Conservation (phyloP, 2,113 vertebrate genomes). For the Dermatemys mawii region DNA sequence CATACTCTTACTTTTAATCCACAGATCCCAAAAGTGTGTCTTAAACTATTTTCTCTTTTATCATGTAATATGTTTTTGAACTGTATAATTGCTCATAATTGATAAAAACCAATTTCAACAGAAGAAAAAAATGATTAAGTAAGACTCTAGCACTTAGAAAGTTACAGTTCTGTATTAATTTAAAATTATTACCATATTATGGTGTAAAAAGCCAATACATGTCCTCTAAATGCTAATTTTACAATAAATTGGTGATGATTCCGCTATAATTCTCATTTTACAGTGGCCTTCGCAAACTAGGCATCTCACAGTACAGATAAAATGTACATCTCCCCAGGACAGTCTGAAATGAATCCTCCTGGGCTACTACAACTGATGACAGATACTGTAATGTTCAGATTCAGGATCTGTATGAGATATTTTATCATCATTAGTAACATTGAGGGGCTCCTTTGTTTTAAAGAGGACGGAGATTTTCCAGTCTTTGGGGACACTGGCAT, state of each 20-base stretch:
- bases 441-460: neutral
- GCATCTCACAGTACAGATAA: neutral
- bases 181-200: fast-evolving
- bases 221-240: neutral
- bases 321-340: neutral
- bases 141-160: neutral
- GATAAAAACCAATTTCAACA: neutral
- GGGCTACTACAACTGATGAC: fast-evolving
- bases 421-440: neutral
- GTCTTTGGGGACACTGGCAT: neutral
- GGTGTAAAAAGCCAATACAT: fast-evolving
- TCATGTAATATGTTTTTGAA: neutral
- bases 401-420: neutral
- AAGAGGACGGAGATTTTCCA: neutral
- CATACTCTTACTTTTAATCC: neutral
- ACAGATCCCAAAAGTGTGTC: neutral
- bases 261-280: neutral
- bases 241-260: neutral
- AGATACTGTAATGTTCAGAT: fast-evolving
- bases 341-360: neutral
- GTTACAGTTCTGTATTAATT: fast-evolving
- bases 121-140: neutral
- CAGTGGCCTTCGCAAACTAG: neutral
- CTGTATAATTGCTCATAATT: neutral
- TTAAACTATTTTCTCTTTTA: neutral